Base-by-base conservation (phyloP, 2,797 vertebrate genomes). In the Morus bassanus region DNA sequence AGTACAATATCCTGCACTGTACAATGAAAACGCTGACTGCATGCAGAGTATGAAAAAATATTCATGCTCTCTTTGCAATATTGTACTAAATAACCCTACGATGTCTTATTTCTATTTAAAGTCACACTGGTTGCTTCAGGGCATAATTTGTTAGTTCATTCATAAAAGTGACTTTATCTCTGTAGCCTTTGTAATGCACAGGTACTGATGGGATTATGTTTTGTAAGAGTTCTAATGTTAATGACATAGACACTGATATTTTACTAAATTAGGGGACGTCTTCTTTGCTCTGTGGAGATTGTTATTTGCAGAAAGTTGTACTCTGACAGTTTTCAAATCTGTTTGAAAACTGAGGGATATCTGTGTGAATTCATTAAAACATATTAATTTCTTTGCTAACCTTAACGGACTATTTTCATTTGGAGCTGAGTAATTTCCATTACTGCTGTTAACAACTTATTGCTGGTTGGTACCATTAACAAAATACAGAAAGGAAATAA, bases 61-160 rank as follows among this genome's bases (percentile, higher is more conserved):
- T 2, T 91, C 77, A 56, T 43, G 41, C 13, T 83, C 5, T 60
- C 75, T 91, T 87, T 94, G 88, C 95, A 96, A 95, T 88, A 93
- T 13, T 67, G 68, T 54, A 59, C 91, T 85, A 91, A 93, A 91
- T 76, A 91, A 87, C 59, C 60, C 63, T 76, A n/a, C 4, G 31
- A 56, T 74, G 37, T 48, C 83, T 95, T 72, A 93, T 96, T 95
- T 84, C 75, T 91, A 95, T 97, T 95, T 93, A 84, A 91, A 94
- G 92, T 92, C 92, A 96, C 82, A 83, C 70, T 64, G 70, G 51
- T 88, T 89, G 94, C 97, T 93, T 92, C 89, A 48, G 95, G 96
- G 92, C 93, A 93, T 94, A 97, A 95, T 88, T 94, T 88, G 75
- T 75, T 91, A 57, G 63, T 94, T 94, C 91, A 60, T 89, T 93